Evolutionary conservation across 2,888 invertebrate genomes (phyloP), one percentile per base, ranked within the genome.

Genomic region (Coenonympha arcania): DNA sequence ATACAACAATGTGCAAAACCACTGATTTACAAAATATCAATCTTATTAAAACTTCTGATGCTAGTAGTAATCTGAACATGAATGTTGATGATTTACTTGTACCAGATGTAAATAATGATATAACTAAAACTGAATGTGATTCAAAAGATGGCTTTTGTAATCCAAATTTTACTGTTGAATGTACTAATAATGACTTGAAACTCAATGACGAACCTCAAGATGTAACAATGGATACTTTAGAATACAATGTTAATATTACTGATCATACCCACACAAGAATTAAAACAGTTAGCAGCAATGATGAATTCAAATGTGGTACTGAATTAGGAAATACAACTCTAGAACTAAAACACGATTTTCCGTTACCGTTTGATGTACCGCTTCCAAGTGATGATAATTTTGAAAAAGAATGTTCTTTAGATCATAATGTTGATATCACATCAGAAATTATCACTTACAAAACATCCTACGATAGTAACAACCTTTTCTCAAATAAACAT

Each of bases 371-470:
- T 36, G 47, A 52, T 36, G 43, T 49, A 28, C 46, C 55, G 36
- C 22, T 53, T 13, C 53, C 53, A 24, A 18, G 20, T 48, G 55
- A 52, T 33, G 55, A 52, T 33, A 42, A 48, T 26, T 22, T 34
- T 11, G 52, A 49, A 36, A 52, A 40, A 5, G 37, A 49, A 11
- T 45, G 8, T 16, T 41, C 16, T 11, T 6, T 18, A 11, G 18
- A 28, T 18, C 28, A 28, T n/a, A 6, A 28, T 11, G 11, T 24
- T 24, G 39, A 13, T 13, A 16, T 6, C 5, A n/a, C 20, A 13
- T 13, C 18, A n/a, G 6, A 37, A 24, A 16, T 16, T 15, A n/a
- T 26, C 15, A 40, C n/a, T n/a, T 15, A 33, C 8, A 16, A 40
- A 24, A 16, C 22, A 26, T 6, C 26, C n/a, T 15, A 6, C 16